Conservation (phyloP, 2,113 vertebrate species). For the Peucedramus taeniatus region DNA sequence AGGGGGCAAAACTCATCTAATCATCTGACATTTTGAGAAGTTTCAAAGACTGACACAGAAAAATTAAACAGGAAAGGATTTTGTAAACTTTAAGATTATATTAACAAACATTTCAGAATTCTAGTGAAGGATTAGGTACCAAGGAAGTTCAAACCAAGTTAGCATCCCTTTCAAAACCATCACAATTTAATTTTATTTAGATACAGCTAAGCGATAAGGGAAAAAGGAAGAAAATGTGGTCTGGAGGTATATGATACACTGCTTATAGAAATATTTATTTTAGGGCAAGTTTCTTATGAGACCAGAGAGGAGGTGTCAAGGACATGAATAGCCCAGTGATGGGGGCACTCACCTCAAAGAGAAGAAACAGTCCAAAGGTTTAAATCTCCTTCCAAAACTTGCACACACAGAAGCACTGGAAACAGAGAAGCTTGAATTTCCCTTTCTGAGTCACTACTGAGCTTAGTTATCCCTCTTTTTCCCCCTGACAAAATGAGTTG, state of each 20-base stretch:
- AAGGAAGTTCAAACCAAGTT: neutral
- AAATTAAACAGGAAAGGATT: slow-evolving; percentile 28
- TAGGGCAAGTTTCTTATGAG: neutral
- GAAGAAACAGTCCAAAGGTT: neutral
- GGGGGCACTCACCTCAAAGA: neutral
- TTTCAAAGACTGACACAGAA: neutral
- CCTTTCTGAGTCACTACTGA: neutral
- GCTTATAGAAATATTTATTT: neutral
- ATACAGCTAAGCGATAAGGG: neutral
- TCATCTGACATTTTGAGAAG: neutral
- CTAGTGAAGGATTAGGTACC: neutral
- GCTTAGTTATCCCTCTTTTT: neutral
- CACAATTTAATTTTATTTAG: neutral
- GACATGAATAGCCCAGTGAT: neutral
- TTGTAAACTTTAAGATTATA: neutral
- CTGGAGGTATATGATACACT: neutral
- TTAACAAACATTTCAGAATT: neutral
- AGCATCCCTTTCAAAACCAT: neutral
- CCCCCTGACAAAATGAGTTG: neutral
- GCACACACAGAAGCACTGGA: neutral
- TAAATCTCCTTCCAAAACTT: neutral
- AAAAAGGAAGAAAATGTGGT: neutral
- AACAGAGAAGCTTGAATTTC: neutral
- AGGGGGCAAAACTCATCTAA: neutral
- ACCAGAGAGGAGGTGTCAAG: neutral